Percentiles rank a stretch among this genome's conserved stretches.
These are phyloP conservation scores for Heliocidaris tuberculata DNA, from an alignment of 35 echinoderm and acorn worm genomes.

Conservation along the genomic window DNA sequence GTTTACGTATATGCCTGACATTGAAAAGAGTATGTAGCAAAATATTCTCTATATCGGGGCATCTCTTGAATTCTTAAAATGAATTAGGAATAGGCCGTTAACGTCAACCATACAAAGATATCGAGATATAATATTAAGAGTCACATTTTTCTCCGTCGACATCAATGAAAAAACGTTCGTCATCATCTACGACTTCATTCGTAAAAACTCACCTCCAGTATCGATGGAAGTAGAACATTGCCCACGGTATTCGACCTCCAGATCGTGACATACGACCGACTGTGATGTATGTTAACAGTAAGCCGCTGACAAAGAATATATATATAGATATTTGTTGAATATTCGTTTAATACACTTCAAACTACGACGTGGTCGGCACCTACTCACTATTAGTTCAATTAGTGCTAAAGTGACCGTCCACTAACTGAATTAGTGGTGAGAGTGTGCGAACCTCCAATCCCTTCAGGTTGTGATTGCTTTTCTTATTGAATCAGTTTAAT, in stretches of 20 bases:
- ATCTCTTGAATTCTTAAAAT: no score
- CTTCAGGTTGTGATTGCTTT: not conserved
- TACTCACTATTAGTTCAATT: not conserved
- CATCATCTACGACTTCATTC: no score
- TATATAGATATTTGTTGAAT: not conserved
- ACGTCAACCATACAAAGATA: no score
- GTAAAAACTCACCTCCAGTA: slow-evolving; percentile 78
- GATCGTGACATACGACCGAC: slow-evolving; percentile 58
- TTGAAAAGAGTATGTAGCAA: no score
- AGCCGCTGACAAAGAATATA: slow-evolving; percentile 52
- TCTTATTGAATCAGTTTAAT: no score
- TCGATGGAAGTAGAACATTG: slow-evolving; percentile 81
- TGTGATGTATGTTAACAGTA: slow-evolving; percentile 63
- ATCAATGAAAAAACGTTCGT: no score
- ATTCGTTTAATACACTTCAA: no score
- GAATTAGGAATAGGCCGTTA: no score
- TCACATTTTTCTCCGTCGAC: no score
- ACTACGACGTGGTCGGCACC: not conserved
- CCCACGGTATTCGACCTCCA: slow-evolving; percentile 61
- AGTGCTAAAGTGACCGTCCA: not conserved
- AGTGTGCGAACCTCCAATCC: not conserved
- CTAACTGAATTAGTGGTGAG: not conserved
- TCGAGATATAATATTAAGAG: no score
- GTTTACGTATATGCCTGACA: no score
- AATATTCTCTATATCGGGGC: no score